These are phyloP conservation scores for Eumacrocentrus americanus DNA, from an alignment of 2,888 invertebrate species.

Conservation along the genomic window DNA sequence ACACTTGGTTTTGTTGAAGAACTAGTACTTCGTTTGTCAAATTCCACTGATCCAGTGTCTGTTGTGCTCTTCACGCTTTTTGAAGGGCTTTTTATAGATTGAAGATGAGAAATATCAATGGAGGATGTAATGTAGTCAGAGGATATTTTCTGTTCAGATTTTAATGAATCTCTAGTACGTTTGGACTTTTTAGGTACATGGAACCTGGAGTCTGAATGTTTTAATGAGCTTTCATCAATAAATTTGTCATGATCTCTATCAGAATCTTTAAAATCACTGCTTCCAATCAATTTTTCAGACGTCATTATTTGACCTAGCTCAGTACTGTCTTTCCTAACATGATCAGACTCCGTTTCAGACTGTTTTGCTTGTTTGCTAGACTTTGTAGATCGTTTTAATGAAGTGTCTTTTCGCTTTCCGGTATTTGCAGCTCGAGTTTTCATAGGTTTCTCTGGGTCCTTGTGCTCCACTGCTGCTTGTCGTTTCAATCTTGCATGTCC, in stretches of 20 bases:
- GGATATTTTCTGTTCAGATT: too few relatives aligned
- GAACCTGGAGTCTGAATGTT: background rate
- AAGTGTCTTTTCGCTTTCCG: constrained; percentile 25
- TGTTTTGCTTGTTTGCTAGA: constrained; percentile 22
- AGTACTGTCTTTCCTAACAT: constrained; percentile 14
- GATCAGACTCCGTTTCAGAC: constrained; percentile 20
- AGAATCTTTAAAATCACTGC: constrained; percentile 8
- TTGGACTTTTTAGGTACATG: background rate
- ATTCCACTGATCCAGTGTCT: background rate
- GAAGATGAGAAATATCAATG: background rate
- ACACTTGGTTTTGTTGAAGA: background rate
- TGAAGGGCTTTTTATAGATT: background rate
- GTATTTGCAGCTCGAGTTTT: constrained; percentile 8
- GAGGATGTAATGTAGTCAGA: too few relatives aligned
- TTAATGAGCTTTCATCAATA: background rate
- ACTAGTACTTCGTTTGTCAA: constrained; percentile 15
- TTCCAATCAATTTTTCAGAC: background rate
- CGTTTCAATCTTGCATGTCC: constrained; percentile 37
- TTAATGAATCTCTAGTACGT: background rate
- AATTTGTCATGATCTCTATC: constrained; percentile 11
- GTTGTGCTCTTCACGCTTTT: background rate
- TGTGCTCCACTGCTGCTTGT: constrained; percentile 35
- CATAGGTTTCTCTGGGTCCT: constrained; percentile 31
- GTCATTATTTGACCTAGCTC: constrained; percentile 3
- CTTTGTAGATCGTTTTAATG: constrained; percentile 19